Conservation (phyloP, 2,797 vertebrate species). For the Aldrovandia affinis region DNA sequence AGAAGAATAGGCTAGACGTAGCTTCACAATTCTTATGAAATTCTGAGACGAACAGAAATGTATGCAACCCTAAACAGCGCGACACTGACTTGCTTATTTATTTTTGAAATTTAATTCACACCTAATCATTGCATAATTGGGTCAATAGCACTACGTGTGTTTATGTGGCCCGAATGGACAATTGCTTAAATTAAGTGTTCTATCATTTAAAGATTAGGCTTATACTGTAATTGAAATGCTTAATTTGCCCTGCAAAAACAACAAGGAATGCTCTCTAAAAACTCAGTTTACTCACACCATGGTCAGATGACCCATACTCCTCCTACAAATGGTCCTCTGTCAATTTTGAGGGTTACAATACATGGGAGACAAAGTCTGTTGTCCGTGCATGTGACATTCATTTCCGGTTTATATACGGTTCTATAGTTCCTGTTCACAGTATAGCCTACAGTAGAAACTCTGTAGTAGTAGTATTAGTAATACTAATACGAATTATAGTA, state of each 20-base stretch:
- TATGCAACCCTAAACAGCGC: background rate
- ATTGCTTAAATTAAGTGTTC: background rate
- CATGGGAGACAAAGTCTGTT: background rate
- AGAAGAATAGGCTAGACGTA: background rate
- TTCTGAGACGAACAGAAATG: background rate
- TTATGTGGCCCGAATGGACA: background rate
- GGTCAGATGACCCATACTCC: background rate
- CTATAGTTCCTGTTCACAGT: background rate
- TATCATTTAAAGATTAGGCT: background rate
- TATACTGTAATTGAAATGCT: background rate
- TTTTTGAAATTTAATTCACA: background rate
- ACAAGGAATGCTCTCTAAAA: no score
- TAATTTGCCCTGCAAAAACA: constrained; percentile 8
- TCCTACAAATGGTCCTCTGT: background rate
- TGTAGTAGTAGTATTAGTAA: background rate
- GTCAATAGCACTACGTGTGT: background rate
- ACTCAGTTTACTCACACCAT: constrained; percentile 6
- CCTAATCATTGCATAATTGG: background rate
- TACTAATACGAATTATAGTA: background rate
- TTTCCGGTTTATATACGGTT: background rate
- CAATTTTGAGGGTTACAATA: background rate
- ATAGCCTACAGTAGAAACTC: background rate
- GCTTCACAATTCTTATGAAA: background rate
- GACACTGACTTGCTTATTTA: background rate
- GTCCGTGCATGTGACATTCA: background rate